Conservation (phyloP, 1,140 invertebrate species). For the Nasonia giraulti region DNA sequence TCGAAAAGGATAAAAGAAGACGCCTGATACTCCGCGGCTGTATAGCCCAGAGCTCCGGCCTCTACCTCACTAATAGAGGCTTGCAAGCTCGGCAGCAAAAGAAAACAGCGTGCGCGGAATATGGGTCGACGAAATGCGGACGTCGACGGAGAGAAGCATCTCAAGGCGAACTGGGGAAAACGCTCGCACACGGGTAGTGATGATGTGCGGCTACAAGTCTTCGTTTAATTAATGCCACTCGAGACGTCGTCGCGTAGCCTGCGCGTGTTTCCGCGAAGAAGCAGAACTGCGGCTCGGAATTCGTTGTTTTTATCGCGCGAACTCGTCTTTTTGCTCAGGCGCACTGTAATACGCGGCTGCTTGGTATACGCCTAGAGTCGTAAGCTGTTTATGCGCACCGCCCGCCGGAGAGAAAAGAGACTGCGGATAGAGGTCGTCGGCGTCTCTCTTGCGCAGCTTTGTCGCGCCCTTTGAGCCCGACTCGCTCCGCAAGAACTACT, state of each 20-base stretch:
- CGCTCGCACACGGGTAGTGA: neutral
- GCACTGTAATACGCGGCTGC: neutral
- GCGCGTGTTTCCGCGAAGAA: neutral
- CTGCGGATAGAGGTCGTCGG: neutral
- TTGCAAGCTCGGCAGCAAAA: neutral
- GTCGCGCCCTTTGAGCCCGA: neutral
- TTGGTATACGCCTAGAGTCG: neutral
- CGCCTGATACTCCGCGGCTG: neutral
- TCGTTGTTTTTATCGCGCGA: neutral
- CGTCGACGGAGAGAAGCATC: neutral
- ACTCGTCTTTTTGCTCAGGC: neutral
- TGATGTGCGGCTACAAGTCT: neutral
- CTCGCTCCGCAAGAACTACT: neutral
- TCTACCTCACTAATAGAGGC: neutral
- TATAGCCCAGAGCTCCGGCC: neutral
- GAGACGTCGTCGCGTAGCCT: neutral
- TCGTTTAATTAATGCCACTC: conserved; percentile 23
- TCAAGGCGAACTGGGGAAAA: neutral
- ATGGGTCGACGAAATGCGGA: neutral
- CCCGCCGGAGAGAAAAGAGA: neutral
- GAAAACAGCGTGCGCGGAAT: neutral
- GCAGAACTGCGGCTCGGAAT: neutral
- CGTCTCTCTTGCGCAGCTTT: neutral
- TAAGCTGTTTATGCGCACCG: neutral
- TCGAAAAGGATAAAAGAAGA: neutral